Percentiles rank a stretch among this genome's conserved stretches.
Evolutionary conservation across 1,140 invertebrate genomes (phyloP).

Genomic region (Listronotus bonariensis): DNA sequence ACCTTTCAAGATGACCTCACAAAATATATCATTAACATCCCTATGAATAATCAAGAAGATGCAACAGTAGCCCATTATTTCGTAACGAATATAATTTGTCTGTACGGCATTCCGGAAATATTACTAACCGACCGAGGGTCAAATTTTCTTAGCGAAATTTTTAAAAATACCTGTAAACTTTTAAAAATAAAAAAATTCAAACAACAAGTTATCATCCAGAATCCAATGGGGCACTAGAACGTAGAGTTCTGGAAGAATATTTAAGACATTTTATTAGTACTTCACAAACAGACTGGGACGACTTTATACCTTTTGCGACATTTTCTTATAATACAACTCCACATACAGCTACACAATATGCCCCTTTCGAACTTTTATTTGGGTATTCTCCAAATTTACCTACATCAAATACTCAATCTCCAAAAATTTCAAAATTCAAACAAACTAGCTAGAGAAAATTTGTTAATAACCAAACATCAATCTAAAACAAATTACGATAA

Average conservation of each 20-base stretch:
- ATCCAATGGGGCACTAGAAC: constrained; percentile 17
- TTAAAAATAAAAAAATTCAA: constrained; percentile 45
- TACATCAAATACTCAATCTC: not conserved
- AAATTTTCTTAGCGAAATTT: constrained; percentile 45
- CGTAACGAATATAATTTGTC: constrained; percentile 44
- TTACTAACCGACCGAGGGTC: constrained; percentile 48
- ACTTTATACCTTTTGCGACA: constrained; percentile 41
- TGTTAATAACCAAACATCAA: constrained; percentile 4
- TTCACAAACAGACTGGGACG: not conserved
- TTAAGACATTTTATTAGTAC: no score
- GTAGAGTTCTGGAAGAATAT: constrained; percentile 21
- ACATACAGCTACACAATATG: constrained; percentile 47
- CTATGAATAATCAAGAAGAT: constrained; percentile 51
- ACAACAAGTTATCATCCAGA: constrained; percentile 45
- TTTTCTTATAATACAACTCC: constrained; percentile 36
- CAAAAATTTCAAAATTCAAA: constrained; percentile 1
- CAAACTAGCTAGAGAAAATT: constrained; percentile 4
- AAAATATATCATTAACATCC: constrained; percentile 48
- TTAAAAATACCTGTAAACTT: constrained; percentile 46
- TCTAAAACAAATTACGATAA: constrained; percentile 17
- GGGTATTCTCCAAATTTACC: constrained; percentile 7
- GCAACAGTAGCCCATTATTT: constrained; percentile 42
- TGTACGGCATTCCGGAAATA: constrained; percentile 36
- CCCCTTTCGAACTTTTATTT: constrained; percentile 39
- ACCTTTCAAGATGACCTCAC: constrained; percentile 53